Conservation (phyloP, 2,113 vertebrate species). For the Ivindomyrus marchei region DNA sequence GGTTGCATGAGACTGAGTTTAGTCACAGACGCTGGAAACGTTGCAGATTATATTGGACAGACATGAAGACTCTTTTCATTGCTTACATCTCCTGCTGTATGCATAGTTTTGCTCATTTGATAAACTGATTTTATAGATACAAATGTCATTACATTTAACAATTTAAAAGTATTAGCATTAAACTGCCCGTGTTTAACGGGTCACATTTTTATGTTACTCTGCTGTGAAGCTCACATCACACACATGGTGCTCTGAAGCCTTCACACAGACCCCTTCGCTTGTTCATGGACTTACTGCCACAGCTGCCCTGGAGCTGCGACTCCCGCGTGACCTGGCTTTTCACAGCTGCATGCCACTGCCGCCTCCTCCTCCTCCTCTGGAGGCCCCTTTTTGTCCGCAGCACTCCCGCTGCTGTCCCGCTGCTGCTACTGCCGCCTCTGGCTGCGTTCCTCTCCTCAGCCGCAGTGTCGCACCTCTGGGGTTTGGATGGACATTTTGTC, state of each 20-base stretch:
- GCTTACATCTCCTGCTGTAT: background rate
- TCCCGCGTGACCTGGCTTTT: constrained; percentile 86
- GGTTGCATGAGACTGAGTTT: background rate
- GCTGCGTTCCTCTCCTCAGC: constrained; percentile 34
- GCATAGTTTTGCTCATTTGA: background rate
- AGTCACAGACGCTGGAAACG: background rate
- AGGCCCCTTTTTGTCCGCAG: background rate
- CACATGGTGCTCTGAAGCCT: background rate
- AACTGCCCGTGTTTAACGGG: background rate
- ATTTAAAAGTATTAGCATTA: background rate
- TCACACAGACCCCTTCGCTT: background rate
- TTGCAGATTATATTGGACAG: background rate
- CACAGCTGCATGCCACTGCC: constrained; percentile 65
- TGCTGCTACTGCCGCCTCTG: constrained; percentile 21
- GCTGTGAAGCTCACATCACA: background rate
- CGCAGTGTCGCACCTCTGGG: background rate
- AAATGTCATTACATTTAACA: background rate
- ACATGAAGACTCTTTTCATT: background rate
- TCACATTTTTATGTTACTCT: background rate
- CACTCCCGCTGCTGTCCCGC: constrained; percentile 14
- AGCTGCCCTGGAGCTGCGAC: no score
- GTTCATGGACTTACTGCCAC: background rate
- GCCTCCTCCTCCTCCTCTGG: constrained; percentile 50
- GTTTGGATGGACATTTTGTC: constrained; percentile 54
- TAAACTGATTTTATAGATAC: background rate